These are phyloP conservation scores for Sminthurinus aureus DNA, from an alignment of 2,888 invertebrate species.

Conservation along the genomic window DNA sequence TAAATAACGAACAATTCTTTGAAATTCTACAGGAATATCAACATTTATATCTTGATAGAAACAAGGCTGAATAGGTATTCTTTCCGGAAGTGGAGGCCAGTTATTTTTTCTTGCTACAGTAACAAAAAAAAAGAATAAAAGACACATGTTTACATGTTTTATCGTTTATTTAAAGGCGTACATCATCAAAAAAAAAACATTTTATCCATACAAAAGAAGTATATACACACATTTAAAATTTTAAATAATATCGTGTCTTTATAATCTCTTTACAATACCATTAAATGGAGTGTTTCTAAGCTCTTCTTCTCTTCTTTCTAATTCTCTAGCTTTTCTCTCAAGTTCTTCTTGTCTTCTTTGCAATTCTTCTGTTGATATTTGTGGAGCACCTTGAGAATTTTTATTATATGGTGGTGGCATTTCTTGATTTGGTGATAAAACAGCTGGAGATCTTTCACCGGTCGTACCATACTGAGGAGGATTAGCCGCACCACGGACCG, in stretches of 20 bases:
- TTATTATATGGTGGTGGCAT: slow-evolving; percentile 55
- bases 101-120: slow-evolving; percentile 81
- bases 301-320: slow-evolving; percentile 88
- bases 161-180: too few relatives aligned
- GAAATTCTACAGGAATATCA: slow-evolving; percentile 97
- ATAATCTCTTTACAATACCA: too few relatives aligned
- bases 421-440: slow-evolving; percentile 58
- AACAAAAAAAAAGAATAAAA: slow-evolving; percentile 39
- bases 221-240: too few relatives aligned
- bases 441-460: slow-evolving; percentile 57
- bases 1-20: slow-evolving; percentile 90
- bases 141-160: too few relatives aligned
- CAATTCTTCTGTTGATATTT: slow-evolving; percentile 59
- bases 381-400: slow-evolving; percentile 43
- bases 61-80: slow-evolving; percentile 94
- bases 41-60: slow-evolving; percentile 99
- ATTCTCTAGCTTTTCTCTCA: slow-evolving; percentile 88
- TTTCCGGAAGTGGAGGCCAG: slow-evolving; percentile 96
- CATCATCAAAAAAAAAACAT: neutral
- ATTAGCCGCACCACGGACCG: slow-evolving; percentile 66
- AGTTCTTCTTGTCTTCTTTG: slow-evolving; percentile 87
- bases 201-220: neutral
- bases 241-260: neutral
- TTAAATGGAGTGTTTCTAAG: slow-evolving; percentile 69
- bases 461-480: slow-evolving; percentile 64